Percentiles rank a stretch among this genome's conserved stretches.
Evolutionary conservation across 1,140 invertebrate species (phyloP).

Genomic region (Aleiodes sp.): DNA sequence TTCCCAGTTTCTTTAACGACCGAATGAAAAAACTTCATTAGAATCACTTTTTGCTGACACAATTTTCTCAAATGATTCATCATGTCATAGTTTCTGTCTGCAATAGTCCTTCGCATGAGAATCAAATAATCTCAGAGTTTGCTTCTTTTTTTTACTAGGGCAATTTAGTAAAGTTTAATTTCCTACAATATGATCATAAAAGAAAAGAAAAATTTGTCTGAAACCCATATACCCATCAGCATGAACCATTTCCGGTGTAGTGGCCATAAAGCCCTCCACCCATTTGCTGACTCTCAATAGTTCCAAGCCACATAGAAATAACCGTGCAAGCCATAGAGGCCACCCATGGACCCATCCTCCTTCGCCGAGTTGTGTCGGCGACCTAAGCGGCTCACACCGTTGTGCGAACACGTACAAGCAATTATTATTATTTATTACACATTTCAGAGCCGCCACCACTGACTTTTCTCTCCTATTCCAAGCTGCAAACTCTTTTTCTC

Average conservation of each 20-base stretch:
- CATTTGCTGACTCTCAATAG: conserved; percentile 6
- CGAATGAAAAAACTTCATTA: no score
- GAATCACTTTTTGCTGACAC: no score
- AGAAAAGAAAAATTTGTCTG: background rate
- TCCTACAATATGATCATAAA: background rate
- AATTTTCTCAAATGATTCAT: no score
- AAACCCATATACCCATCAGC: background rate
- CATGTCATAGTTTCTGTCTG: no score
- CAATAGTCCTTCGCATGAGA: no score
- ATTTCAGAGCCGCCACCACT: conserved; percentile 42
- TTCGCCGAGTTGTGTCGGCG: conserved; percentile 2
- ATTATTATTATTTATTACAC: conserved; percentile 64
- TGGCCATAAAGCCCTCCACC: background rate
- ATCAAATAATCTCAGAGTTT: no score
- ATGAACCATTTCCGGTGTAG: conserved; percentile 14
- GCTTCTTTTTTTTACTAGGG: no score
- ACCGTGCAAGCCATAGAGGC: conserved; percentile 26
- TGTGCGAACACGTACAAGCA: conserved; percentile 63
- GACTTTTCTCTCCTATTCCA: background rate
- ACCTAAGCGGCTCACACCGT: conserved; percentile 55
- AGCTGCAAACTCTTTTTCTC: background rate
- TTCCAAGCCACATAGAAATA: background rate
- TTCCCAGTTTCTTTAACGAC: background rate
- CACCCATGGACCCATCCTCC: conserved; percentile 15
- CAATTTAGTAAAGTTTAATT: no score